These are phyloP conservation scores for Phaetusa simplex DNA, from an alignment of 2,113 vertebrate species.

Conservation along the genomic window DNA sequence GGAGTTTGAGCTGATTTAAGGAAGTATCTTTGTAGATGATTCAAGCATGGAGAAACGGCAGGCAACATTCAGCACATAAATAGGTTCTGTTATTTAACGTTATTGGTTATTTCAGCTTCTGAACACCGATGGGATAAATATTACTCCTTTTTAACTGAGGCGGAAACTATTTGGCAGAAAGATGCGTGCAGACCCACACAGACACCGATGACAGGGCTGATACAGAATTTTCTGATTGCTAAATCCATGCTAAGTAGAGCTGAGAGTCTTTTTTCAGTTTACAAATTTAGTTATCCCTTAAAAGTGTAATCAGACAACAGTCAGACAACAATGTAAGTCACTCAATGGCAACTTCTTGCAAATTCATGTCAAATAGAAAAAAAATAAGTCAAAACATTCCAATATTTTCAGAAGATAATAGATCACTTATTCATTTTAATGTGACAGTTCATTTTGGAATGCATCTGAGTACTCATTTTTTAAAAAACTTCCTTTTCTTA, in stretches of 20 bases:
- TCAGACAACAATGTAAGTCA: background rate
- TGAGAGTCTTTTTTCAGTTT: background rate
- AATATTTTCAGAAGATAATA: background rate
- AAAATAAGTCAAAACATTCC: background rate
- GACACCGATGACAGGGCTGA: accelerated
- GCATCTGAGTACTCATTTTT: background rate
- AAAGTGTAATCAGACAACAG: background rate
- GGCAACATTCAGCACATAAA: background rate
- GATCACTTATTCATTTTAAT: background rate
- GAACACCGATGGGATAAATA: background rate
- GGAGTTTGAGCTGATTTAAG: background rate
- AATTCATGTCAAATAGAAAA: background rate
- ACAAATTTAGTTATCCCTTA: background rate
- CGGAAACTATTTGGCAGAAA: background rate
- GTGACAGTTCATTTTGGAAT: background rate
- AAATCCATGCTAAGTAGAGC: background rate
- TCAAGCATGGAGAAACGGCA: accelerated
- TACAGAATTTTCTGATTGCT: background rate
- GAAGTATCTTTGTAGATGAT: background rate
- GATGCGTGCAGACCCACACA: background rate
- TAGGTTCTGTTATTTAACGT: background rate
- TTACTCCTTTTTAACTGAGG: background rate
- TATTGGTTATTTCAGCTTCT: background rate
- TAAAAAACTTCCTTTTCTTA: background rate
- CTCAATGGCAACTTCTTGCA: background rate